Evolutionary conservation across 2,888 invertebrate genomes (phyloP), one percentile per base, ranked within the genome.

Genomic region (Therioaphis trifolii): DNA sequence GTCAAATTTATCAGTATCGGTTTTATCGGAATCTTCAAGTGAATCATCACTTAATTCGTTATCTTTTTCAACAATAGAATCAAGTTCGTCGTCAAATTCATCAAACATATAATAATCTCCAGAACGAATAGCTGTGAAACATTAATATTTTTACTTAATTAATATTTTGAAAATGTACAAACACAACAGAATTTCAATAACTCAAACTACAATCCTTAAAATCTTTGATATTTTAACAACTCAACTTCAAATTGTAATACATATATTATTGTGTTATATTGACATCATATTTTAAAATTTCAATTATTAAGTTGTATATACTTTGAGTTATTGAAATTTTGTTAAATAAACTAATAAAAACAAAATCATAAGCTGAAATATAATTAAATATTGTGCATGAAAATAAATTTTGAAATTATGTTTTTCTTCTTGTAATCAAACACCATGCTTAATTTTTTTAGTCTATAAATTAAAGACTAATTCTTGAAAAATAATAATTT

Each of bases 61-160:
- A 58, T 84, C 79, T 27, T 61, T 79, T 69, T 85, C 85, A 0
- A 78, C 80, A 46, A 85, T 85, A 14, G 84, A 85, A 86, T 93
- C 93, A 86, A 92, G 88, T 85, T 94, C 92, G 63, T 94, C 94
- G 84, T 94, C 94, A 94, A 87, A 94, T 94, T 98, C 97, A 88
- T 98, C 98, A 90, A 99, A 99, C 97, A 99, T 97, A 90, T 98
- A 99, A 90, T 99, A 99, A 90, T 99, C 99, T 24, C 99, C 99
- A 85, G 98, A 98, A 77, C 98, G 93, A 85, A 99, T 94, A 77
- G 99, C 99, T 99, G 90, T 88, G 89, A 88, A 49, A 35, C 35
- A 52, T 18, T 15, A 35, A 18, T 58, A n/a, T 15, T 18, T 9
- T 49, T 35, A 40, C 11, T 24, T 12, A 49, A 27, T 49, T 49